Percentiles rank a stretch among this genome's conserved stretches.
Evolutionary conservation across 2,113 vertebrate genomes (phyloP).

Genomic region (Antennarius striatus): DNA sequence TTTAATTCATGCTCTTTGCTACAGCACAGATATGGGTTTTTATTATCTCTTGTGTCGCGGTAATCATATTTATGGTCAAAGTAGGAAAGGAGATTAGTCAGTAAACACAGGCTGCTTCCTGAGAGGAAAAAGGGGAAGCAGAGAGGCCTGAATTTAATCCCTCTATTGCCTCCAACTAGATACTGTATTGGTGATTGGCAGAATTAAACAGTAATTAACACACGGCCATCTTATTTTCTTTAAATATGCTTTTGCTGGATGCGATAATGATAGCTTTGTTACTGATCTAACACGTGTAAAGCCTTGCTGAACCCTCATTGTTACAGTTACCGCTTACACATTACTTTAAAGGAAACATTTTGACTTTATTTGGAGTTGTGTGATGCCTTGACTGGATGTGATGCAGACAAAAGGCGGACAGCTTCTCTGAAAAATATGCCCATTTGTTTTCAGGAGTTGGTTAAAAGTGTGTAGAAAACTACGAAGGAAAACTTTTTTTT

Average conservation of each 20-base stretch:
- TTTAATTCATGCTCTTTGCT: slow-evolving; percentile 74
- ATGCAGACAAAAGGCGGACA: not conserved
- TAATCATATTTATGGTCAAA: slow-evolving; percentile 79
- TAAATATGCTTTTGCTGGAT: slow-evolving; percentile 27
- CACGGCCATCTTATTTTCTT: slow-evolving; percentile 38
- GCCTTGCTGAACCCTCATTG: not conserved
- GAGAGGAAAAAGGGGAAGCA: slow-evolving; percentile 41
- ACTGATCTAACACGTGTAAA: not conserved
- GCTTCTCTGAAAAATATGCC: not conserved
- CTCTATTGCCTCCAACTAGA: slow-evolving; percentile 55
- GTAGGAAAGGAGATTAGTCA: slow-evolving; percentile 72
- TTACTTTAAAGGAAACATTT: too few species aligned
- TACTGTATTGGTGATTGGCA: slow-evolving; percentile 53
- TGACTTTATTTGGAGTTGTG: not conserved
- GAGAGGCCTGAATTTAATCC: slow-evolving; percentile 64
- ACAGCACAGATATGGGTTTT: slow-evolving; percentile 61
- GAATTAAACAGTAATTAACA: slow-evolving; percentile 51
- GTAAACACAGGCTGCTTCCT: slow-evolving; percentile 61
- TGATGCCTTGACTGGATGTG: not conserved
- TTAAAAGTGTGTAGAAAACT: not conserved
- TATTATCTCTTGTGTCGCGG: slow-evolving; percentile 73
- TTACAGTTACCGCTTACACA: too few species aligned
- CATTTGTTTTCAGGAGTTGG: not conserved
- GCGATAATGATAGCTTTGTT: slow-evolving; percentile 31
- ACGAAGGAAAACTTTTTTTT: not conserved